These are phyloP conservation scores for Thalpophila matura DNA, from an alignment of 2,888 invertebrate species.

Conservation along the genomic window DNA sequence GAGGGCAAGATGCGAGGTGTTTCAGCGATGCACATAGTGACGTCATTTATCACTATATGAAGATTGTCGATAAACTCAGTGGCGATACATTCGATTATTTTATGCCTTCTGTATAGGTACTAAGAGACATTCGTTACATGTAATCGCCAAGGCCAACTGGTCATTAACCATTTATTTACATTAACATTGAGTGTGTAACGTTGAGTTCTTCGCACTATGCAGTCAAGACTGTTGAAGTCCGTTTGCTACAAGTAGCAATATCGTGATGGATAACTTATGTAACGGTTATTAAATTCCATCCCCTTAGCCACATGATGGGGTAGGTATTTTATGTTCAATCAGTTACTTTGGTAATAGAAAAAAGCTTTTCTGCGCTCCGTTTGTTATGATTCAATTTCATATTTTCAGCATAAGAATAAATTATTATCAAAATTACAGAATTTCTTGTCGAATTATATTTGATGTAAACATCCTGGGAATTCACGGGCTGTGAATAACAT, in stretches of 20 bases:
- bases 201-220: constrained; percentile 49
- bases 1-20: constrained; percentile 59
- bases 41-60: constrained; percentile 74
- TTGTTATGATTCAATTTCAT: background rate
- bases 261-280: constrained; percentile 34
- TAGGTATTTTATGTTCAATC: constrained; percentile 35
- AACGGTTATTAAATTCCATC: constrained; percentile 34
- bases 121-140: constrained; percentile 41
- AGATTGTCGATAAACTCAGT: constrained; percentile 37
- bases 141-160: constrained; percentile 63
- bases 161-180: constrained; percentile 58
- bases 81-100: constrained; percentile 37
- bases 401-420: constrained; percentile 42
- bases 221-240: constrained; percentile 31
- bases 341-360: constrained; percentile 20
- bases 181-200: constrained; percentile 48
- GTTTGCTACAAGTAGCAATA: constrained; percentile 23
- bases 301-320: constrained; percentile 26
- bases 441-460: constrained; percentile 64
- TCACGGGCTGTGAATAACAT: constrained; percentile 72
- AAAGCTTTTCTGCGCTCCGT: constrained; percentile 2
- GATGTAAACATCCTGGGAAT: constrained; percentile 78
- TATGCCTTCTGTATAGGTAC: constrained; percentile 44
- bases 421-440: constrained; percentile 57
- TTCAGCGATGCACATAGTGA: constrained; percentile 72